Conservation (phyloP, 2,797 vertebrate genomes). For the Gymnopithys bicolor region DNA sequence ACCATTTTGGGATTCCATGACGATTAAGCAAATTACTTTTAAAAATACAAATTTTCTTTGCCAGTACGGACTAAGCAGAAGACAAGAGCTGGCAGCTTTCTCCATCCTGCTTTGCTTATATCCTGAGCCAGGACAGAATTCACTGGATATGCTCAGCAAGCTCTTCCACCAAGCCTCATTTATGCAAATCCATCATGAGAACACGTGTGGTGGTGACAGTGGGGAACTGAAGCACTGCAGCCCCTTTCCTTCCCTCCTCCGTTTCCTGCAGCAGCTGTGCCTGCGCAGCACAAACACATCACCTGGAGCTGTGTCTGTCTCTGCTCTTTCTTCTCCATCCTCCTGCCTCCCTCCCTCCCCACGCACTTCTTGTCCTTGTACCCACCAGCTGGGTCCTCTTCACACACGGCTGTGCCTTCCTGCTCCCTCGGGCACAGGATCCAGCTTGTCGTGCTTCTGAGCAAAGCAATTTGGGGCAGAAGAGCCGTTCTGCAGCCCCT, state of each 20-base stretch:
- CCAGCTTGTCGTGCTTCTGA: fast-evolving
- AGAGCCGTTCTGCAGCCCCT: neutral
- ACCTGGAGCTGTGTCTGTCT: neutral
- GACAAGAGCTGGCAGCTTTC: neutral
- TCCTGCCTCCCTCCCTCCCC: neutral
- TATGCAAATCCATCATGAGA: neutral
- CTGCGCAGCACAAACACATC: neutral
- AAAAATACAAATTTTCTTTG: neutral
- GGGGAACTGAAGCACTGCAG: neutral
- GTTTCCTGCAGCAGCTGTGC: neutral
- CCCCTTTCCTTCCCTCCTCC: neutral
- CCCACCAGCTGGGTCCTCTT: neutral
- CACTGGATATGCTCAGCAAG: neutral
- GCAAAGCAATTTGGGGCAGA: neutral
- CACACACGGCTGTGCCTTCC: fast-evolving
- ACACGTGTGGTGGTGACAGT: fast-evolving
- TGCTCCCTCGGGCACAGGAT: fast-evolving
- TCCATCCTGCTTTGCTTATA: neutral
- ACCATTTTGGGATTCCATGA: neutral
- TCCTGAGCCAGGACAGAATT: neutral
- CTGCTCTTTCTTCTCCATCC: neutral
- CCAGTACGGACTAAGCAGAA: neutral
- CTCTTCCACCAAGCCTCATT: neutral
- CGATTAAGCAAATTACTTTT: neutral
- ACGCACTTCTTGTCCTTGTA: fast-evolving